phyloP scores from a whole-genome alignment of 1,140 invertebrate species.

The Drosophila lowei region DNA sequence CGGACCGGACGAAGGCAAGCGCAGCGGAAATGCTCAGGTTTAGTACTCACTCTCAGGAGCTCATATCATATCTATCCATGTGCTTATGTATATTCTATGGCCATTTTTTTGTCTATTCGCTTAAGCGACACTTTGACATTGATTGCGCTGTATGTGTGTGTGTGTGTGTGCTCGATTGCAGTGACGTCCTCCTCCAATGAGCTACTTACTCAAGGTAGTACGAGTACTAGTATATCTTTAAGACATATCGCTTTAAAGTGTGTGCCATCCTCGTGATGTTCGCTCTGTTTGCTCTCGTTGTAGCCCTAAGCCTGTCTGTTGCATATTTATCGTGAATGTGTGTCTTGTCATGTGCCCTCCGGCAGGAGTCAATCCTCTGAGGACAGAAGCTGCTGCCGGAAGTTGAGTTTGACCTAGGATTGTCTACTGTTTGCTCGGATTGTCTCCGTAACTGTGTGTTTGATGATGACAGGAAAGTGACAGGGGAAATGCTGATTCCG shows the following conservation, averaged over 20 bases:
- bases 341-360: constrained; percentile 13
- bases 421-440: constrained; percentile 55
- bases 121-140: constrained; percentile 63
- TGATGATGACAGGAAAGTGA: constrained; percentile 64
- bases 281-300: constrained; percentile 4
- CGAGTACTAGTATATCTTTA: neutral
- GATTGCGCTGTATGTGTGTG: constrained; percentile 36
- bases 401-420: constrained; percentile 38
- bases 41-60: constrained; percentile 15
- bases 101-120: constrained; percentile 42
- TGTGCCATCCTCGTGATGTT: neutral
- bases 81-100: constrained; percentile 27
- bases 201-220: constrained; percentile 20
- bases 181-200: too few relatives aligned
- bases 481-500: constrained; percentile 17
- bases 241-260: neutral
- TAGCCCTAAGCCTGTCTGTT: constrained; percentile 25
- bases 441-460: constrained; percentile 26
- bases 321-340: constrained; percentile 39
- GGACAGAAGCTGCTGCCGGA: constrained; percentile 8
- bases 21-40: constrained; percentile 45
- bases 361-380: constrained; percentile 20
- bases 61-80: constrained; percentile 48
- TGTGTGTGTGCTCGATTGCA: constrained; percentile 8
- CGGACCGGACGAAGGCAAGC: constrained; percentile 13